These are phyloP conservation scores for Anguilla marmorata DNA, from an alignment of 2,797 vertebrate species.

Conservation along the genomic window DNA sequence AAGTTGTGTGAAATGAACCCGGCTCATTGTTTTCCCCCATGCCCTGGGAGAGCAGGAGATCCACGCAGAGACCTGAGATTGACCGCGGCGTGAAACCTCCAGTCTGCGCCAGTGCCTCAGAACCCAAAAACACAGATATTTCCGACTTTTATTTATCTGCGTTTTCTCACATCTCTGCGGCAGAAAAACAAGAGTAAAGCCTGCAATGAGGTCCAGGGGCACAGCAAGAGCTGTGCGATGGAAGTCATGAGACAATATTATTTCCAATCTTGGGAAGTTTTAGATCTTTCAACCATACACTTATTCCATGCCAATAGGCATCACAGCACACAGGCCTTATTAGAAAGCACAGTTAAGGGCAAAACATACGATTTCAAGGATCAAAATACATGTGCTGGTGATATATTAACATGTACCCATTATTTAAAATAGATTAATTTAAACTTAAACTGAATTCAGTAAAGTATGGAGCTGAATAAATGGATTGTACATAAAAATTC, in stretches of 20 bases:
- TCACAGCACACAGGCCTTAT: neutral
- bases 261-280: neutral
- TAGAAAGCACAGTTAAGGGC: neutral
- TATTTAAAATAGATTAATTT: too few relatives aligned
- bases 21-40: neutral
- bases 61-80: neutral
- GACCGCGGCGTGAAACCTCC: constrained; percentile 16
- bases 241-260: neutral
- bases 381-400: neutral
- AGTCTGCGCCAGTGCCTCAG: neutral
- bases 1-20: neutral
- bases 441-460: neutral
- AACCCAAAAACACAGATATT: neutral
- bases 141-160: neutral
- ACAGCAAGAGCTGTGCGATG: neutral
- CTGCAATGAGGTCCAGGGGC: neutral
- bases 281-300: neutral
- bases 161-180: neutral
- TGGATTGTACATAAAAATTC: too few relatives aligned
- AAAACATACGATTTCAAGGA: neutral
- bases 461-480: too few relatives aligned
- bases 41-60: neutral
- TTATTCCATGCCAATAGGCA: neutral
- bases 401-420: too few relatives aligned
- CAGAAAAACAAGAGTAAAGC: neutral